Conservation (phyloP, 2,113 vertebrate genomes). For the Speoplatyrhinus poulsoni region DNA sequence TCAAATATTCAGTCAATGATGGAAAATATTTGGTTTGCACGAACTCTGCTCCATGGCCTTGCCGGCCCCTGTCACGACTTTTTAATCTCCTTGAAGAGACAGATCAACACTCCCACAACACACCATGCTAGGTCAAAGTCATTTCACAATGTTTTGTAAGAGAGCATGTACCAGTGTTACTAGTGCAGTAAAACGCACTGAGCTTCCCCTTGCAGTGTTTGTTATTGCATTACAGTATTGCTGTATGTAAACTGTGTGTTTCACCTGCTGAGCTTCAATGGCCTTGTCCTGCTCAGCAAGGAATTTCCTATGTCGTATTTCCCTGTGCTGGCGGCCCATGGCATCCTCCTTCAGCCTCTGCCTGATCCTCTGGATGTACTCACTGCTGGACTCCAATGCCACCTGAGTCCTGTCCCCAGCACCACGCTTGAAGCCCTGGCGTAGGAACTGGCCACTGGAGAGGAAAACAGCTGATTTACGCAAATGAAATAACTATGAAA, state of each 20-base stretch:
- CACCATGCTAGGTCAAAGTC: too few species aligned
- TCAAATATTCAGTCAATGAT: too few species aligned
- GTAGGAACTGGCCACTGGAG: slow-evolving; percentile 26
- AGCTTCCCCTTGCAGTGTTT: background rate
- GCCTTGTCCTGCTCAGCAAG: slow-evolving; percentile 82
- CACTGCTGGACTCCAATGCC: slow-evolving; percentile 78
- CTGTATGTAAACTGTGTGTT: slow-evolving; percentile 14
- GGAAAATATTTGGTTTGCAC: too few species aligned
- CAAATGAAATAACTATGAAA: too few species aligned
- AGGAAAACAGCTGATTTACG: background rate
- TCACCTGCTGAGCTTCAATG: slow-evolving; percentile 84
- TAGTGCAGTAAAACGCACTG: too few species aligned
- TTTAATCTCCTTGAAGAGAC: too few species aligned
- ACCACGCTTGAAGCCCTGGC: slow-evolving; percentile 3
- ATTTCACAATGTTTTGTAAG: too few species aligned
- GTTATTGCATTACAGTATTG: background rate
- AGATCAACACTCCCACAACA: too few species aligned
- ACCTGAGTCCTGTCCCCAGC: slow-evolving; percentile 53
- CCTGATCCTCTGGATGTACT: slow-evolving; percentile 85
- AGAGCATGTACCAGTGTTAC: too few species aligned
- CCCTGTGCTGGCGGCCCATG: slow-evolving; percentile 78
- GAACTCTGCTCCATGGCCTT: too few species aligned
- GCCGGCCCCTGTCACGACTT: too few species aligned
- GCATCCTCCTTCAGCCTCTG: slow-evolving; percentile 82
- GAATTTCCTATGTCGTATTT: slow-evolving; percentile 80